Percentiles rank a stretch among this genome's conserved stretches.
phyloP scores from a whole-genome alignment of 2,113 vertebrate species.

The Indri indri region DNA sequence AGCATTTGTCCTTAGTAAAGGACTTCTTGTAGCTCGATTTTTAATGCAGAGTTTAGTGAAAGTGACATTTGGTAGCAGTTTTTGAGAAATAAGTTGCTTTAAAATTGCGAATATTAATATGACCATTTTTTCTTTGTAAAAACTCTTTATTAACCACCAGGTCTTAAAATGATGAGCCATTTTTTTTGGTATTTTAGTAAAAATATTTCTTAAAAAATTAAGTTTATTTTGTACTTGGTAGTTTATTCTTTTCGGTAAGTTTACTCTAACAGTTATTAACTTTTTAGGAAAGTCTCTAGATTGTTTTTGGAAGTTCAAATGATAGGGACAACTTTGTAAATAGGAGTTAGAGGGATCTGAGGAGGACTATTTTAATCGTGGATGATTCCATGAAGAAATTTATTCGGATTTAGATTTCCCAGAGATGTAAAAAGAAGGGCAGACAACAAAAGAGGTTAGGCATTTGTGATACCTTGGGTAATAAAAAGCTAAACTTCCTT shows the following conservation, averaged over 20 bases:
- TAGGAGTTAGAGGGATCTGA: neutral
- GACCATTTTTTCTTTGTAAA: neutral
- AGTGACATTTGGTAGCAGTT: neutral
- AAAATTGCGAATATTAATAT: neutral
- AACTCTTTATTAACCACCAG: neutral
- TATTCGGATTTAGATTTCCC: neutral
- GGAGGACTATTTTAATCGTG: neutral
- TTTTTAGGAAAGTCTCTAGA: neutral
- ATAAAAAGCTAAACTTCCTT: neutral
- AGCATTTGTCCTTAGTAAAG: neutral
- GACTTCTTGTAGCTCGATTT: neutral
- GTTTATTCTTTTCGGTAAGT: neutral
- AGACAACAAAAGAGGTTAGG: neutral
- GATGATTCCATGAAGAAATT: neutral
- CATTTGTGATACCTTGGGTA: neutral
- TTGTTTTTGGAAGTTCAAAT: constrained; percentile 9
- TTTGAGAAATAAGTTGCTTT: constrained; percentile 30
- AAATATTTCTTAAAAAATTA: constrained; percentile 38
- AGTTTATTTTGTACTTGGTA: neutral
- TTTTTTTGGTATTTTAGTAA: neutral
- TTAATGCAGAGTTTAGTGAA: neutral
- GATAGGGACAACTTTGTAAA: neutral
- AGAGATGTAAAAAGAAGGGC: neutral
- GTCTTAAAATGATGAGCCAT: neutral
- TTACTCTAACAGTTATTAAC: neutral